These are phyloP conservation scores for Euzophera pinguis DNA, from an alignment of 2,888 invertebrate genomes.

Conservation along the genomic window DNA sequence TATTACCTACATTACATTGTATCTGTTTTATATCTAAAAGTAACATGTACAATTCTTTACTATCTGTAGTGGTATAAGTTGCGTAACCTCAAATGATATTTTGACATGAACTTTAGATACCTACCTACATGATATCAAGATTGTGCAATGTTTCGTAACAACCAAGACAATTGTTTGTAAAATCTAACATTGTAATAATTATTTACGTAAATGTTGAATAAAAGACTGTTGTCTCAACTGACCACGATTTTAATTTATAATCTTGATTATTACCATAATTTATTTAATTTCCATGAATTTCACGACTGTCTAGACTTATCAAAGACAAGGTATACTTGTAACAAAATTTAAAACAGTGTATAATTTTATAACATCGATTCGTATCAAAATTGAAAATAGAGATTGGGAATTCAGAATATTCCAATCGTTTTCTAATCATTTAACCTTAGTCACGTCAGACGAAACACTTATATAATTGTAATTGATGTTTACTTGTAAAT, in stretches of 20 bases:
- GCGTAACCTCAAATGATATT: neutral
- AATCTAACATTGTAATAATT: neutral
- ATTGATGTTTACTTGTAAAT: too few relatives aligned
- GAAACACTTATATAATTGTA: too few relatives aligned
- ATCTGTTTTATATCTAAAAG: too few relatives aligned
- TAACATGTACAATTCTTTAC: too few relatives aligned
- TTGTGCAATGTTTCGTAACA: neutral
- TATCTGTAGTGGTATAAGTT: neutral
- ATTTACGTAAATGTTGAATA: neutral
- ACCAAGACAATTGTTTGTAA: neutral
- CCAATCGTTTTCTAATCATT: too few relatives aligned
- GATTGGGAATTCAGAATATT: too few relatives aligned
- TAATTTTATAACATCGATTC: too few relatives aligned
- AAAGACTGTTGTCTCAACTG: neutral
- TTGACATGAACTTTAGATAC: neutral
- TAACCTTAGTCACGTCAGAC: too few relatives aligned
- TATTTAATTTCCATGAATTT: neutral
- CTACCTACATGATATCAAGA: neutral
- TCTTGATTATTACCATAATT: neutral
- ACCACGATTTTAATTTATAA: constrained; percentile 1
- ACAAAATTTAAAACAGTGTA: too few relatives aligned
- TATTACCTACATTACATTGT: too few relatives aligned
- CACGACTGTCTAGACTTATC: neutral
- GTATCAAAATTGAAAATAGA: too few relatives aligned
- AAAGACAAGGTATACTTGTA: too few relatives aligned